Percentiles rank a stretch among this genome's conserved stretches.
Conservation (phyloP, 2,797 vertebrate species). For the Podarcis lilfordi region DNA sequence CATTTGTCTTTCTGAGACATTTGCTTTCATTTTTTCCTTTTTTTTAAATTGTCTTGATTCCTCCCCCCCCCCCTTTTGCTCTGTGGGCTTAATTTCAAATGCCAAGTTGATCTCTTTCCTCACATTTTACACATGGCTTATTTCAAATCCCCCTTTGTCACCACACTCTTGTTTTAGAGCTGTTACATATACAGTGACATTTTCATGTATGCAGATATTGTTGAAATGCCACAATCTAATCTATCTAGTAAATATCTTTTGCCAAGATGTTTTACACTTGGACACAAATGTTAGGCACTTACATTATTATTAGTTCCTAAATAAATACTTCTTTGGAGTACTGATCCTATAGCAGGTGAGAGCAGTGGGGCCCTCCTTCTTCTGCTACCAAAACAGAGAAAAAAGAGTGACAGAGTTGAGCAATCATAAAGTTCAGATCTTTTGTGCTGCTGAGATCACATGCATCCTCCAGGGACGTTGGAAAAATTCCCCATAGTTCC, state of each 20-base stretch:
- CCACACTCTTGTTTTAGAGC: constrained; percentile 2
- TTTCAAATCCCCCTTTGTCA: constrained; percentile 36
- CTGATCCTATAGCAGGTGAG: background rate
- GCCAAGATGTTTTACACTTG: constrained; percentile 6
- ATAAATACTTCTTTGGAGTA: background rate
- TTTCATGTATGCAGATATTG: constrained; percentile 24
- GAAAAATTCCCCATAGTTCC: background rate
- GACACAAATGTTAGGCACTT: constrained; percentile 4
- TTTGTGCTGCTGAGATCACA: background rate
- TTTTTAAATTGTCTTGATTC: background rate
- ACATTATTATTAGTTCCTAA: background rate
- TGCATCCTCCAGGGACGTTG: background rate
- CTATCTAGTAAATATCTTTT: constrained; percentile 18
- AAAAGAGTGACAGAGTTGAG: background rate
- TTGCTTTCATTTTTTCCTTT: background rate
- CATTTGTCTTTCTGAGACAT: constrained; percentile 18
- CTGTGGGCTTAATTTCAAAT: constrained; percentile 45
- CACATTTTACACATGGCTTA: constrained; percentile 28
- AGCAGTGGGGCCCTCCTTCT: background rate
- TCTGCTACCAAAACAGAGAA: background rate
- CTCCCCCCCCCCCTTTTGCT: background rate
- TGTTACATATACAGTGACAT: constrained; percentile 22
- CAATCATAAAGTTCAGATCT: background rate
- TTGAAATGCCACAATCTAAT: constrained; percentile 9
- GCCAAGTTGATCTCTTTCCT: constrained; percentile 39